Conservation (phyloP, 1,140 invertebrate genomes). For the Drosophila ogumai region DNA sequence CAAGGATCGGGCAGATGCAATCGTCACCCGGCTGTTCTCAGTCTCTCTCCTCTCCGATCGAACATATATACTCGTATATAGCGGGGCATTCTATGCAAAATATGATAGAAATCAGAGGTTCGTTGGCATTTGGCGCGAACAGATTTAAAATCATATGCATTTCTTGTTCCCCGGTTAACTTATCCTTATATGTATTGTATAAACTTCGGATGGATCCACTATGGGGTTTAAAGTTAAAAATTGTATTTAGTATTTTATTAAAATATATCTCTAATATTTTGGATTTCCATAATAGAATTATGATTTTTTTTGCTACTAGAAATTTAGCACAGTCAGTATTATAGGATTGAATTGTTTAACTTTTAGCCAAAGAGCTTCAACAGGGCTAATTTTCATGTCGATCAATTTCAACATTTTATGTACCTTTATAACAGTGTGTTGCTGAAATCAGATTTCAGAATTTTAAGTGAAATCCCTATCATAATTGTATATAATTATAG, state of each 20-base stretch:
- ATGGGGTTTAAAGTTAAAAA: not conserved
- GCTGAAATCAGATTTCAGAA: not conserved
- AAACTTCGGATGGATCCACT: not conserved
- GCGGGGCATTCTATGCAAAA: constrained; percentile 76
- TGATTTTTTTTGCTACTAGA: too few relatives aligned
- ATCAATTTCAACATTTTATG: too few relatives aligned
- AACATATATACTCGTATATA: constrained; percentile 6
- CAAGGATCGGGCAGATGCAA: constrained; percentile 23
- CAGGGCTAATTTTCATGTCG: too few relatives aligned
- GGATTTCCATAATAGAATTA: too few relatives aligned
- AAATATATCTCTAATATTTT: too few relatives aligned
- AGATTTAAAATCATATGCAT: constrained; percentile 73
- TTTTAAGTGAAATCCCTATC: not conserved
- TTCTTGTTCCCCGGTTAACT: constrained; percentile 20
- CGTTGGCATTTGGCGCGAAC: constrained; percentile 65
- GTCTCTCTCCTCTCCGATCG: not conserved
- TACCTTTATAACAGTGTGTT: not conserved
- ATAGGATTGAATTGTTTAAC: too few relatives aligned
- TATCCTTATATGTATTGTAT: constrained; percentile 24
- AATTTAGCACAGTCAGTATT: too few relatives aligned
- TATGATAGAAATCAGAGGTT: constrained; percentile 75
- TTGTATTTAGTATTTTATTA: too few relatives aligned
- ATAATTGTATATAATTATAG: too few relatives aligned
- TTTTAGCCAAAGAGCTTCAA: too few relatives aligned
- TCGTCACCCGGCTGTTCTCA: constrained; percentile 6